Evolutionary conservation across 2,888 invertebrate species (phyloP), one percentile per base, ranked within the genome.

Genomic region (Aromia moschata): DNA sequence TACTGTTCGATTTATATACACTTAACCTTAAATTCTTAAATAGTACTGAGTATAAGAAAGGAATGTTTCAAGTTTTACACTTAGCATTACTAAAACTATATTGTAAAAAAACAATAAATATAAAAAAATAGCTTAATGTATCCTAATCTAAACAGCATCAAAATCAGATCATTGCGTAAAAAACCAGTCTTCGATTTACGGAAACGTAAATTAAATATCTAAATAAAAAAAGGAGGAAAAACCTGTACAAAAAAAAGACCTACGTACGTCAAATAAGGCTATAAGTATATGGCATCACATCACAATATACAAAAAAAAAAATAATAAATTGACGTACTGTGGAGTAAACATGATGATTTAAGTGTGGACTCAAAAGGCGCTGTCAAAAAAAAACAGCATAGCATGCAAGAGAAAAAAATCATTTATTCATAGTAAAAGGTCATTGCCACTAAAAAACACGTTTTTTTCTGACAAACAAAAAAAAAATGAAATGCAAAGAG

Each of bases 21-120:
- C 57, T 58, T 60, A 68, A 2, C 11, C n/a, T 33, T 7, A 7
- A 53, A 44, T 53, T 56, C 54, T 59, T 61, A 66, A 69, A 58
- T 54, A 49, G 44, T 68, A 66, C 52, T 68, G 66, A 67, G 62
- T 66, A 68, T 63, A 57, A 56, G 49, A 62, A 64, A 60, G 67
- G 69, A 69, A 69, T 69, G 69, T 64, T 60, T 60, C 56, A 62
- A 63, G 65, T 56, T 59, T 61, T 53, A 59, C 44, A 54, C 57
- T 65, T 58, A 62, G 33, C 14, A 12, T 43, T 25, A 62, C 44
- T 57, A 57, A 60, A 63, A 62, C 47, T 58, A 61, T 7, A 56
- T 58, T 55, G 57, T 61, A 64, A 64, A 68, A 64, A 69, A 67
- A n/a, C n/a, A n/a, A 69, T 67, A 67, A 68, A 69, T 69, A 69